Base-by-base conservation (phyloP, 2,113 vertebrate genomes). In the Crypturellus undulatus region DNA sequence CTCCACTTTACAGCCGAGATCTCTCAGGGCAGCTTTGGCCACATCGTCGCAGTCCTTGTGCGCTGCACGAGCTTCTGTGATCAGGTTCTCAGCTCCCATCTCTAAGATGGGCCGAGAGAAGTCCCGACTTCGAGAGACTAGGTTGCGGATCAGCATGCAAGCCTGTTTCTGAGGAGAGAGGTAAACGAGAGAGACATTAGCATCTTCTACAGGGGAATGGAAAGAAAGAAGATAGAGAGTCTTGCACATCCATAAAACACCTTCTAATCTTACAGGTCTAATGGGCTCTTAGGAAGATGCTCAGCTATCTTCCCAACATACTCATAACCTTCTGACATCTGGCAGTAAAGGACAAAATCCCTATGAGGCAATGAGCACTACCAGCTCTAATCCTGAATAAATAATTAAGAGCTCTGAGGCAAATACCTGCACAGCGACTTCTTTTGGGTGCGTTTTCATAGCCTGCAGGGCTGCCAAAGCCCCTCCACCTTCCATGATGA, bases 81-180 rank as follows among this genome's bases (percentile, higher is more conserved):
- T 99, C n/a, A 99, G 97, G 7, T 97, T 94, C 96, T 99, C 99
- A 0, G 98, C 99, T 19, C 99, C 99, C 98, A 99, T 98, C 17
- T 99, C 99, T 94, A 99, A 92, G 90, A 99, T 98, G 54, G 98
- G 95, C 95, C 98, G 98, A 30, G 96, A 98, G 49, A 98, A 98
- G 77, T 97, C 97, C 5, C 72, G 96, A 81, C 97, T 98, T 18
- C 98, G 98, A 13, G 98, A 87, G 21, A 99, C 99, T 85, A 99
- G 97, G 97, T 99, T 99, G 52, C 99, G 98, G 96, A 99, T 97
- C 94, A 99, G 93, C 99, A 99, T 99, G 92, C 99, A 99, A 6
- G 98, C 98, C 93, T 99, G 99, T 94, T 99, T 99, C 99, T 99
- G 97, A 43, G 49, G 40, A 89, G 56, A 71, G 22, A 62, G 34